These are phyloP conservation scores for Eretmochelys imbricata DNA, from an alignment of 2,113 vertebrate genomes.

Conservation along the genomic window DNA sequence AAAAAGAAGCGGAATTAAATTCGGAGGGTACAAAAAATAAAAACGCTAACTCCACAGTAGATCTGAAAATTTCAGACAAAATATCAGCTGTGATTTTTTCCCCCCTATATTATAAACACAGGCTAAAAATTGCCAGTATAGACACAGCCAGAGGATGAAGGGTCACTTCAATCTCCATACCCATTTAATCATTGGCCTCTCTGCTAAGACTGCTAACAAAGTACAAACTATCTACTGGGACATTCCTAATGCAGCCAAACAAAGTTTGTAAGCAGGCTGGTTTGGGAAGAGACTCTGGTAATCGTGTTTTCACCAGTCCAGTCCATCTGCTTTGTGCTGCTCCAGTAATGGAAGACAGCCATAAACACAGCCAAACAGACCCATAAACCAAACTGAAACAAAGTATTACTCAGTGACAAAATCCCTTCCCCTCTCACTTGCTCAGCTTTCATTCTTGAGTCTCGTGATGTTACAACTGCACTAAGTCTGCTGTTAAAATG, in stretches of 20 bases:
- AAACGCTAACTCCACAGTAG: neutral
- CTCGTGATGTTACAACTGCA: constrained; percentile 32
- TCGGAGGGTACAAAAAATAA: constrained; percentile 13
- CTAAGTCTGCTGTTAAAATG: constrained; percentile 40
- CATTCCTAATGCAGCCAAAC: constrained; percentile 18
- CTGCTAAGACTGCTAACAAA: neutral
- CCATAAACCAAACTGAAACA: constrained; percentile 39
- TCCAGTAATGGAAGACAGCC: neutral
- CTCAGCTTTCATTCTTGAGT: constrained; percentile 65
- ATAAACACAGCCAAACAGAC: constrained; percentile 64
- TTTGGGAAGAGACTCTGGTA: constrained; percentile 43
- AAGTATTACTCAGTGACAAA: constrained; percentile 36
- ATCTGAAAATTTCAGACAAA: constrained; percentile 46
- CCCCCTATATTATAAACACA: constrained; percentile 29
- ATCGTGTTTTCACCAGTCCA: neutral
- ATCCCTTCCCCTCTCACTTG: constrained; percentile 14
- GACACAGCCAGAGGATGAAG: constrained; percentile 37
- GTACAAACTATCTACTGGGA: neutral
- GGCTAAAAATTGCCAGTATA: constrained; percentile 1
- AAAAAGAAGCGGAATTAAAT: constrained; percentile 46
- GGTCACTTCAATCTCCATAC: neutral
- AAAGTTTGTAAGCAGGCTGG: constrained; percentile 17
- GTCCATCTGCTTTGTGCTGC: neutral
- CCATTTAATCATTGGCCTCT: constrained; percentile 5
- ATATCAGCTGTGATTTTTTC: constrained; percentile 47